Conservation (phyloP, 2,113 vertebrate genomes). For the Urocitellus parryii region DNA sequence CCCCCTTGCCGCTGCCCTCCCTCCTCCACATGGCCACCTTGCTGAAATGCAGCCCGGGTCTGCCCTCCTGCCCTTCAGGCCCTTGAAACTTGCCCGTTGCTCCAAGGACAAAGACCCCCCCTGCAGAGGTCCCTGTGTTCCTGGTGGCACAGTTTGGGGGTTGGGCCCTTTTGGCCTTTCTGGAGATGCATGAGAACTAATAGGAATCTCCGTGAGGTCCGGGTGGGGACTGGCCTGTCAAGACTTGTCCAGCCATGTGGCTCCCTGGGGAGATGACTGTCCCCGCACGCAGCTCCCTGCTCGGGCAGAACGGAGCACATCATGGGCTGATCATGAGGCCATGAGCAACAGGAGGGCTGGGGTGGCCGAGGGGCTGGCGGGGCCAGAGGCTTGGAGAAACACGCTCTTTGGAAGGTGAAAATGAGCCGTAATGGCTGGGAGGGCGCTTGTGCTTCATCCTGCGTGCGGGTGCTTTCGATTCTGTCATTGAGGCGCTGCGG, state of each 20-base stretch:
- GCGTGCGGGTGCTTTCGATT: not conserved
- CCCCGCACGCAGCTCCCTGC: rapidly evolving
- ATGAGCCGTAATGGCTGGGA: not conserved
- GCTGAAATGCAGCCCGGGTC: not conserved
- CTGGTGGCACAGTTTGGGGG: rapidly evolving
- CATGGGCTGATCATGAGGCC: not conserved
- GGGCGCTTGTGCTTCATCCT: not conserved
- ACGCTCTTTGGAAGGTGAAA: not conserved
- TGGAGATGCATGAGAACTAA: not conserved
- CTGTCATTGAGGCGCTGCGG: not conserved
- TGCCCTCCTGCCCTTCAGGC: not conserved
- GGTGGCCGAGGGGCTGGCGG: not conserved
- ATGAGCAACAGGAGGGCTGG: rapidly evolving
- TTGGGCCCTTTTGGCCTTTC: not conserved
- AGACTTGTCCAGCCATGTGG: not conserved
- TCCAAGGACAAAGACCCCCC: not conserved
- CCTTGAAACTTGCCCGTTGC: not conserved
- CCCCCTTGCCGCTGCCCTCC: not conserved
- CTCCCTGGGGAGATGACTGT: not conserved
- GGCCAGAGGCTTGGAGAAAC: rapidly evolving
- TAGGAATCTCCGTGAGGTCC: rapidly evolving
- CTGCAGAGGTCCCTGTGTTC: not conserved
- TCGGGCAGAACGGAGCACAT: rapidly evolving
- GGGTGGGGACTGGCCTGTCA: not conserved
- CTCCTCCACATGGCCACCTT: not conserved